Evolutionary conservation across 2,113 vertebrate genomes (phyloP).

Genomic region (Rhinopomastus cyanomelas): DNA sequence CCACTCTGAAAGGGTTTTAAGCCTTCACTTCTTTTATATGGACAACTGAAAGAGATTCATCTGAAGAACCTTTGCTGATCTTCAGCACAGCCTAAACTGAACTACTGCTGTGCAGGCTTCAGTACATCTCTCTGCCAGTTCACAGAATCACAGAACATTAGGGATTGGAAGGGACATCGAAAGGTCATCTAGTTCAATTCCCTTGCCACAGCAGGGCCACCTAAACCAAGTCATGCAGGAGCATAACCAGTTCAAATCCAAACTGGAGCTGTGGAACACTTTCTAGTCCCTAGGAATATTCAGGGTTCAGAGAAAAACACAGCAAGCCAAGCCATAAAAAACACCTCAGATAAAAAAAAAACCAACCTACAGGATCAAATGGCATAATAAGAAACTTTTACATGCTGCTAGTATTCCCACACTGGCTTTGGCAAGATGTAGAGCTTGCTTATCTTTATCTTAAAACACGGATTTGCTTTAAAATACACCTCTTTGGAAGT

Average conservation of each 20-base stretch:
- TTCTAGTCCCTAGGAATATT: background rate
- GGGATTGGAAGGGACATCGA: no score
- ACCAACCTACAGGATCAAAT: background rate
- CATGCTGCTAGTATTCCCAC: background rate
- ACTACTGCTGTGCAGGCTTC: background rate
- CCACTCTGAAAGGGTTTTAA: background rate
- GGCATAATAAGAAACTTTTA: background rate
- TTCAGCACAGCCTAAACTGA: background rate
- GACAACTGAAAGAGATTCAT: background rate
- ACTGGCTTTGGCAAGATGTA: background rate
- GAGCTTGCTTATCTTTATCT: background rate
- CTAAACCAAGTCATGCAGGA: no score
- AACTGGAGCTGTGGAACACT: background rate
- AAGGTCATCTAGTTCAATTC: no score
- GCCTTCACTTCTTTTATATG: background rate
- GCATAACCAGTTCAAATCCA: no score
- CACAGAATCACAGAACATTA: no score
- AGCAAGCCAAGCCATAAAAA: no score
- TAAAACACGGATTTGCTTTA: background rate
- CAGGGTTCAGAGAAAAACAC: fast-evolving
- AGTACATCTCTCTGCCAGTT: background rate
- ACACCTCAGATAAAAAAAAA: no score
- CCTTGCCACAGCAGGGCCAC: no score
- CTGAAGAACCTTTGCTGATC: background rate
- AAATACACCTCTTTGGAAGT: background rate